These are phyloP conservation scores for Anthophora plumipes DNA, from an alignment of 2,888 invertebrate genomes.

Conservation along the genomic window DNA sequence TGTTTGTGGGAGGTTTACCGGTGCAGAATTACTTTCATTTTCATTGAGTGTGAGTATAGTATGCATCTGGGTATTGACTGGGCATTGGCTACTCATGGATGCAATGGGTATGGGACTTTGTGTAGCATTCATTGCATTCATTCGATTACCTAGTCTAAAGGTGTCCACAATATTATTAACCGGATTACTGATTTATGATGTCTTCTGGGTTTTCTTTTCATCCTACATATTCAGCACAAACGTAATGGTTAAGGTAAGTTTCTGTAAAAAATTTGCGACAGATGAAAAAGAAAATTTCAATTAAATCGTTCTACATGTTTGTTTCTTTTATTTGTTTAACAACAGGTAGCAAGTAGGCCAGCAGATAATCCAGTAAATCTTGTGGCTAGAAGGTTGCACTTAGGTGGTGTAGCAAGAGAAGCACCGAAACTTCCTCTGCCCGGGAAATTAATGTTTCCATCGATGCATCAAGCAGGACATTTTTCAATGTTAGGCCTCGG, in stretches of 20 bases:
- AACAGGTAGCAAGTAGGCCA: conserved; percentile 91
- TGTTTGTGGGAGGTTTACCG: conserved; percentile 96
- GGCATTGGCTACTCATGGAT: conserved; percentile 99
- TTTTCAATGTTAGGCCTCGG: conserved; percentile 97
- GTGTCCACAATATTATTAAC: conserved; percentile 97
- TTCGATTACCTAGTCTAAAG: conserved; percentile 97
- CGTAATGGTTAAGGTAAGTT: conserved; percentile 97
- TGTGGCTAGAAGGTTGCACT: conserved; percentile 96
- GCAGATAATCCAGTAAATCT: conserved; percentile 97
- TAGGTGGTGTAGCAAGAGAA: conserved; percentile 95
- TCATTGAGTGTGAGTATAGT: conserved; percentile 96
- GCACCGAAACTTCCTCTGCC: conserved; percentile 98
- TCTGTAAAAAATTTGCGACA: conserved; percentile 16
- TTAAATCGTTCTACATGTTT: background rate
- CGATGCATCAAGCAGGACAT: conserved; percentile 97
- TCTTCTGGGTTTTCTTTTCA: conserved; percentile 99
- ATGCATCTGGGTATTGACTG: conserved; percentile 98
- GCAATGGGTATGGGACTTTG: conserved; percentile 99
- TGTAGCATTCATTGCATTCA: conserved; percentile 98
- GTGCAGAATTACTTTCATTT: conserved; percentile 97
- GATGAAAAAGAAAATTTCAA: background rate
- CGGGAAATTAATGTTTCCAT: conserved; percentile 98
- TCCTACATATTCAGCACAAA: conserved; percentile 99
- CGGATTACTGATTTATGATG: conserved; percentile 97
- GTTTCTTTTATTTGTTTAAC: conserved; percentile 20